phyloP scores from a whole-genome alignment of 1,140 invertebrate genomes.

The Papilio xuthus region DNA sequence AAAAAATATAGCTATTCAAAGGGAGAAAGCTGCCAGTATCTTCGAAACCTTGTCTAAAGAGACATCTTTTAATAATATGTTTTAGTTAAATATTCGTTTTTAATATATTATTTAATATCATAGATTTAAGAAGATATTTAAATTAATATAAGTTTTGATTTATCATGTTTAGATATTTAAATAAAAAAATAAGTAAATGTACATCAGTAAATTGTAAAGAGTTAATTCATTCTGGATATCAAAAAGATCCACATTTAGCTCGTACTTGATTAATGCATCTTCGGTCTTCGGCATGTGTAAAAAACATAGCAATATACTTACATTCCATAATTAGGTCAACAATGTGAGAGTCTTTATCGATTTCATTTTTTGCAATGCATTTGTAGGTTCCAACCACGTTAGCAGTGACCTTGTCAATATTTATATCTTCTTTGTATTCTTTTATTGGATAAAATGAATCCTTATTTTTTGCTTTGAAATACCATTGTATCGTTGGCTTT shows the following conservation, averaged over 20 bases:
- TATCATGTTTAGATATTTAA: too few relatives aligned
- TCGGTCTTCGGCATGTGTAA: background rate
- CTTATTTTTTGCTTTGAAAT: constrained; percentile 13
- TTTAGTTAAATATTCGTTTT: too few relatives aligned
- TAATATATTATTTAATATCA: too few relatives aligned
- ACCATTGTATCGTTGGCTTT: constrained; percentile 22
- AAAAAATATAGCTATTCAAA: too few relatives aligned
- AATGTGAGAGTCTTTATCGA: constrained; percentile 22
- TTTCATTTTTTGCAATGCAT: constrained; percentile 25
- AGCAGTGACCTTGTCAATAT: background rate
- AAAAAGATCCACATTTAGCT: background rate
- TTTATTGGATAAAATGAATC: constrained; percentile 1
- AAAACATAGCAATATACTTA: background rate
- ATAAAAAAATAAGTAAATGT: too few relatives aligned
- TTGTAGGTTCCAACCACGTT: constrained; percentile 6
- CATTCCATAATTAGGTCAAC: constrained; percentile 21
- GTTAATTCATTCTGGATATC: too few relatives aligned
- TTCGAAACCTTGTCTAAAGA: too few relatives aligned
- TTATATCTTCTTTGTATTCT: constrained; percentile 21
- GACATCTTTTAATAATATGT: too few relatives aligned
- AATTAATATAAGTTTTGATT: too few relatives aligned
- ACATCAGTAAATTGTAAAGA: too few relatives aligned
- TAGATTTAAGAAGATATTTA: too few relatives aligned
- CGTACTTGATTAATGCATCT: background rate
- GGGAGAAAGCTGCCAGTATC: too few relatives aligned